Base-by-base conservation (phyloP, 2,113 vertebrate genomes). In the Phalacrocorax aristotelis region DNA sequence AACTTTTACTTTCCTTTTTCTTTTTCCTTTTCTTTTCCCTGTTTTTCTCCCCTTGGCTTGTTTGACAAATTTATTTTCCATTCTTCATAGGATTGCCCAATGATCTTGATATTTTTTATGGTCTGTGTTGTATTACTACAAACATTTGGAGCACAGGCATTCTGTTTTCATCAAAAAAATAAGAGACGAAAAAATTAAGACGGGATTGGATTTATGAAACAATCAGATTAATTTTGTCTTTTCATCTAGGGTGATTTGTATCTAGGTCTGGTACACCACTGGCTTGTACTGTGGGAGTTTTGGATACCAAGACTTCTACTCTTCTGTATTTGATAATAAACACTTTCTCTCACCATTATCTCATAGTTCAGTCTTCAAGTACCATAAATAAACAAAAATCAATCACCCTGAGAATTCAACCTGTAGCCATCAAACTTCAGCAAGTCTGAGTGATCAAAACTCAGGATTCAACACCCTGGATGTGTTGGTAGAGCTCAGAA, bases 41-140 rank as follows among this genome's bases (percentile, higher is more conserved):
- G 7, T 40, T 87, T 84, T 74, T 60, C 57, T 58, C 9, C 32
- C 13, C 55, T 78, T 89, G 80, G n/a, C 21, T 30, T 36, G 17
- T 23, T 71, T 74, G 55, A 44, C 66, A 96, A 93, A 96, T 95
- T 70, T 70, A 7, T 91, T 97, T 96, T 96, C 89, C 52, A 66
- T 92, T 77, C 60, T 79, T 68, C 22, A 18, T 62, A 83, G 57
- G 44, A 85, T 60, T 40, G 10, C 26, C 60, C 32, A 51, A 13
- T 86, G 6, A 54, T 66, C 76, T 66, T 89, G 84, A 62, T 79
- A 46, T 44, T 91, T 71, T 64, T 78, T 96, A 55, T 34, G 48
- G 30, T 94, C 87, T 93, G 30, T 68, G 89, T 60, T 91, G 51
- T 80, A 51, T 54, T 96, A 87, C 70, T 87, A 36, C 13, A 88